Percentiles rank a stretch among this genome's conserved stretches.
Conservation (phyloP, 2,113 vertebrate genomes). For the Phasianus colchicus region DNA sequence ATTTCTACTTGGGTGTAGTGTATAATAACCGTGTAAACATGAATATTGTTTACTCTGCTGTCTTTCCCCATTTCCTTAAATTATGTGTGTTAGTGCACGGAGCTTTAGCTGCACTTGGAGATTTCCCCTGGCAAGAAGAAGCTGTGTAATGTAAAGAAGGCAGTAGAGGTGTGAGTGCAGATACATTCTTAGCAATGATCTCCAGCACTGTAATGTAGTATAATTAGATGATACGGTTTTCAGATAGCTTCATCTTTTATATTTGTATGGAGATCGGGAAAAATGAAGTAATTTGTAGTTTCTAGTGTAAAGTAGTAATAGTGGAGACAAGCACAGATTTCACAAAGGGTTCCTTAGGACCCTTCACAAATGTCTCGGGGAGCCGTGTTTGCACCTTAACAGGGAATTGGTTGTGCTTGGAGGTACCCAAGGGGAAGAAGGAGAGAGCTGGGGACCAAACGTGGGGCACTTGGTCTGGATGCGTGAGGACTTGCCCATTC, state of each 20-base stretch:
- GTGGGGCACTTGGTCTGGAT: neutral
- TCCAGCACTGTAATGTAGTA: slow-evolving; percentile 36
- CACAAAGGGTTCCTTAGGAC: neutral
- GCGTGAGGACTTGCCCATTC: neutral
- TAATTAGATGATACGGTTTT: slow-evolving; percentile 29
- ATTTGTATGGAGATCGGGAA: slow-evolving; percentile 58
- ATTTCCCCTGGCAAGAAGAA: slow-evolving; percentile 4
- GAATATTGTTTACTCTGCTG: neutral
- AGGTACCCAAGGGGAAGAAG: neutral
- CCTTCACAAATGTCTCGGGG: slow-evolving; percentile 43
- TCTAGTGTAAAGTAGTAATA: slow-evolving; percentile 50
- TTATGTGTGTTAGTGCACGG: slow-evolving; percentile 9
- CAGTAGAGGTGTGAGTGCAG: neutral
- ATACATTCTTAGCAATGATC: neutral
- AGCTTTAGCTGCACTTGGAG: slow-evolving; percentile 44
- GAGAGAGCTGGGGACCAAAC: neutral
- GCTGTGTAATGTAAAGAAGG: neutral
- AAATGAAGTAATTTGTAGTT: slow-evolving; percentile 68
- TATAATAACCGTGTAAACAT: neutral
- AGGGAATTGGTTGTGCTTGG: neutral
- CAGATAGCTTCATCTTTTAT: slow-evolving; percentile 57
- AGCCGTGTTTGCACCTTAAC: slow-evolving; percentile 64
- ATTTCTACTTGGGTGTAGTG: neutral
- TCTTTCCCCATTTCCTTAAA: neutral
- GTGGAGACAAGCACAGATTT: slow-evolving; percentile 71